phyloP scores from a whole-genome alignment of 2,797 vertebrate species.

The Odontamblyopus lacepedii region DNA sequence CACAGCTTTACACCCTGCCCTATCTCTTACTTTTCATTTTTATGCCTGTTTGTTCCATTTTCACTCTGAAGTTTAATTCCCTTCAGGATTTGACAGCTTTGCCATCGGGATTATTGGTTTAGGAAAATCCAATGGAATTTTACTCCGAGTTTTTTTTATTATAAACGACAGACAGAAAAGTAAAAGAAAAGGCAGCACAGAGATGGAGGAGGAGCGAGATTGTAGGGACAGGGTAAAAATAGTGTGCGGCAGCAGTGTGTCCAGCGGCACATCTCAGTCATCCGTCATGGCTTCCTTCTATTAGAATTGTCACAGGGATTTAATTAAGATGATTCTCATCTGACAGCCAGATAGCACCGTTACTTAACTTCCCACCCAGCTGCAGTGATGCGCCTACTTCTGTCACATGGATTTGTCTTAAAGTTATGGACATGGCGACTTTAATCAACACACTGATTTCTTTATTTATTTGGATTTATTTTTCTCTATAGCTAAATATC shows the following conservation, averaged over 20 bases:
- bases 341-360: slow-evolving; percentile 73
- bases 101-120: slow-evolving; percentile 29
- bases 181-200: not conserved
- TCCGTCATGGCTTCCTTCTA: slow-evolving; percentile 75
- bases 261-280: slow-evolving; percentile 69
- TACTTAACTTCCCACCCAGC: slow-evolving; percentile 61
- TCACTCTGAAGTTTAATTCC: slow-evolving; percentile 30
- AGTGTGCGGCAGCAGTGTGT: slow-evolving; percentile 60
- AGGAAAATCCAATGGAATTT: slow-evolving; percentile 33
- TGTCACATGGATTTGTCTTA: slow-evolving; percentile 25
- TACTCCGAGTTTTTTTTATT: slow-evolving; percentile 16
- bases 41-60: slow-evolving; percentile 23
- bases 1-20: not conserved
- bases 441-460: not conserved
- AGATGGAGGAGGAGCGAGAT: slow-evolving; percentile 22
- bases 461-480: not conserved
- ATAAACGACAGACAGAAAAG: slow-evolving; percentile 10
- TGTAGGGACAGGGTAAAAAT: slow-evolving; percentile 63
- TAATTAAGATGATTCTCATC: slow-evolving; percentile 82
- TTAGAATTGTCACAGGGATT: slow-evolving; percentile 78
- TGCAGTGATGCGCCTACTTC: slow-evolving; percentile 19
- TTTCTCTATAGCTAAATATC: not conserved
- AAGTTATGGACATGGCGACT: slow-evolving; percentile 12
- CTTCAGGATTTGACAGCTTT: slow-evolving; percentile 29
- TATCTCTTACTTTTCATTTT: slow-evolving; percentile 10